Evolutionary conservation across 2,888 invertebrate species (phyloP).

Genomic region (Electrophaes corylata): DNA sequence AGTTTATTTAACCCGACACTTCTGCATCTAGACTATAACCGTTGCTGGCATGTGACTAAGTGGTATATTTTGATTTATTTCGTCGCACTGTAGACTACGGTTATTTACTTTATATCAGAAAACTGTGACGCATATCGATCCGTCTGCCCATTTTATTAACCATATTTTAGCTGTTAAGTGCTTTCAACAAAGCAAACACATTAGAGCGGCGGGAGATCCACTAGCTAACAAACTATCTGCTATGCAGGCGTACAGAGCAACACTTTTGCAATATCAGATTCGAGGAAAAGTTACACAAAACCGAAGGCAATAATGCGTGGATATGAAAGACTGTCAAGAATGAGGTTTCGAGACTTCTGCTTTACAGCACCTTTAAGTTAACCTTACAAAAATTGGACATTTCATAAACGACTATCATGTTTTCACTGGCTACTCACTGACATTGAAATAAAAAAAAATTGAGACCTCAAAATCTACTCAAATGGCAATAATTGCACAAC

Average conservation of each 20-base stretch:
- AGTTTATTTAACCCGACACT: neutral
- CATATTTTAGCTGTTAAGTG: conserved; percentile 29
- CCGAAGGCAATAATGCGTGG: neutral
- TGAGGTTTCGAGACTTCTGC: neutral
- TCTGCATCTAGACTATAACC: neutral
- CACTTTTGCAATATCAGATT: conserved; percentile 27
- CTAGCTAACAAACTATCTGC: conserved; percentile 25
- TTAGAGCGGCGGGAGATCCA: conserved; percentile 28
- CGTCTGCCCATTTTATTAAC: conserved; percentile 18
- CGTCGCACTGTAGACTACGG: too few species aligned
- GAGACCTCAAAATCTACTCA: too few species aligned
- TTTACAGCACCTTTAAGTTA: neutral
- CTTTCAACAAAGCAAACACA: conserved; percentile 32
- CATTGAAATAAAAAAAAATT: neutral
- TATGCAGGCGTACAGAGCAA: conserved; percentile 16
- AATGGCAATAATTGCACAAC: too few species aligned
- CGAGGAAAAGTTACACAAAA: conserved; percentile 4
- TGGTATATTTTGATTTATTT: neutral
- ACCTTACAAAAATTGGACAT: neutral
- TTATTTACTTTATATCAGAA: neutral
- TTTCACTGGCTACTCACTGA: neutral
- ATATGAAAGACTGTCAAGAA: neutral
- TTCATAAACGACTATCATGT: neutral
- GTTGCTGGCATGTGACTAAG: neutral
- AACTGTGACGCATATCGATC: conserved; percentile 2